Percentiles rank a stretch among this genome's conserved stretches.
phyloP scores from a whole-genome alignment of 2,113 vertebrate species.

The Kryptolebias marmoratus region DNA sequence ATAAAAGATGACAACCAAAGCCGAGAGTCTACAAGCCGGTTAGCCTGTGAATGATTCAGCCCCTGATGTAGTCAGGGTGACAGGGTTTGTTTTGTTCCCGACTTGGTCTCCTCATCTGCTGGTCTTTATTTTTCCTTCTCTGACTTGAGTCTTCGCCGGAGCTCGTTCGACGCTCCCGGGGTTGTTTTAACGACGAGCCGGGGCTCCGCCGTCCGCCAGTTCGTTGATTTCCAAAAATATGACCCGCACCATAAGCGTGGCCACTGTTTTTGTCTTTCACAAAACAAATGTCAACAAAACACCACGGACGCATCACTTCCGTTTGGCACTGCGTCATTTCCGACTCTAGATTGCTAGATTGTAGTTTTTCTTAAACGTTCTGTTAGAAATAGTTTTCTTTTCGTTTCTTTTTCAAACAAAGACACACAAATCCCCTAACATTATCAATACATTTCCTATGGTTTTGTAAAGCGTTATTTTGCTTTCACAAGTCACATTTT shows the following conservation, averaged over 20 bases:
- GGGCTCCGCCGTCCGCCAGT: background rate
- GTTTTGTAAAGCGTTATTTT: background rate
- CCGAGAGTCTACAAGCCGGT: slow-evolving; percentile 9
- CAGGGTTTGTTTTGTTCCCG: slow-evolving; percentile 72
- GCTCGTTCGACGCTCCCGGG: background rate
- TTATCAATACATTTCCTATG: accelerated
- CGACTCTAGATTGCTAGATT: background rate
- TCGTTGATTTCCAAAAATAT: slow-evolving; percentile 50
- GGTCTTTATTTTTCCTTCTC: slow-evolving; percentile 20
- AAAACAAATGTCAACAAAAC: slow-evolving; percentile 83
- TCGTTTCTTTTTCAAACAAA: accelerated
- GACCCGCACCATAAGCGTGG: slow-evolving; percentile 26
- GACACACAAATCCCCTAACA: background rate
- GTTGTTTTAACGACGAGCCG: background rate
- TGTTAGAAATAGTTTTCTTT: background rate
- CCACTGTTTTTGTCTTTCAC: slow-evolving; percentile 76
- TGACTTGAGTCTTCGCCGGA: background rate
- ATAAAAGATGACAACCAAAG: background rate
- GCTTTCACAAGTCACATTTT: accelerated
- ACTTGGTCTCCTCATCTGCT: slow-evolving; percentile 51
- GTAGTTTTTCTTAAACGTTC: slow-evolving; percentile 29
- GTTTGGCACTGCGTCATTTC: slow-evolving; percentile 47
- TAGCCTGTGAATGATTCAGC: slow-evolving; percentile 72
- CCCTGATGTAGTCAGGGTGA: slow-evolving; percentile 65
- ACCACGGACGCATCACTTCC: slow-evolving; percentile 31